Percentiles rank a stretch among this genome's conserved stretches.
Evolutionary conservation across 1,140 invertebrate genomes (phyloP).

Genomic region (Drosophila triauraria): DNA sequence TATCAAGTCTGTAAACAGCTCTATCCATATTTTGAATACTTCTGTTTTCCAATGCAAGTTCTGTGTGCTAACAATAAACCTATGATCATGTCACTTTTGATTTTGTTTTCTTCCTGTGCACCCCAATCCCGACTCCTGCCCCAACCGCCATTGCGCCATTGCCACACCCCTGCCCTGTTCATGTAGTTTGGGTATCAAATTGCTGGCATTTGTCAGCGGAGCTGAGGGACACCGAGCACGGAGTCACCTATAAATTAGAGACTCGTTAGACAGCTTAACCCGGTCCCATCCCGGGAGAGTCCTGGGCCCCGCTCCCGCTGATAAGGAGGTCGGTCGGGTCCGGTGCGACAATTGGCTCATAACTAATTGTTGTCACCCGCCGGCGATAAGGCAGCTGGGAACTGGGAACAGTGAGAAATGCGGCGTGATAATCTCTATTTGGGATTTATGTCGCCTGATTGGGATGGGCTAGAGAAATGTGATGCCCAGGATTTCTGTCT

Average conservation of each 20-base stretch:
- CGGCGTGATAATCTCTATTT: conserved; percentile 27
- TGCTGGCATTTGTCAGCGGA: conserved; percentile 72
- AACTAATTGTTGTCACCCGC: conserved; percentile 66
- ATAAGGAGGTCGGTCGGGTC: conserved; percentile 46
- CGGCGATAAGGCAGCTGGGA: conserved; percentile 25
- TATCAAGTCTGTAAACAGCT: too few species aligned
- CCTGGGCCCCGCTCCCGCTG: conserved; percentile 43
- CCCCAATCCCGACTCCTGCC: neutral
- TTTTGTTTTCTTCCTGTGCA: neutral
- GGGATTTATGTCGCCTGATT: conserved; percentile 65
- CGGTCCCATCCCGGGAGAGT: conserved; percentile 15
- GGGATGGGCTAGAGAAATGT: conserved; percentile 9
- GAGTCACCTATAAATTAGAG: conserved; percentile 71
- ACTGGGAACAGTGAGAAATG: conserved; percentile 23
- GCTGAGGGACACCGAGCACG: conserved; percentile 34
- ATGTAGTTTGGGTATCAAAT: conserved; percentile 69
- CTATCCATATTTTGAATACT: too few species aligned
- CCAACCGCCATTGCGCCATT: neutral
- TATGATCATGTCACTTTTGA: too few species aligned
- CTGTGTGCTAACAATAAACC: too few species aligned
- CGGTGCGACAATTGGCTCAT: conserved; percentile 50
- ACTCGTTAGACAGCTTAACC: conserved; percentile 64
- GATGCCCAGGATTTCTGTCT: neutral
- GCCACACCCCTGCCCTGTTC: neutral
- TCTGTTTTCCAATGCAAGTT: too few species aligned